Conservation (phyloP, 2,113 vertebrate species). For the Phrynocephalus versicolor region DNA sequence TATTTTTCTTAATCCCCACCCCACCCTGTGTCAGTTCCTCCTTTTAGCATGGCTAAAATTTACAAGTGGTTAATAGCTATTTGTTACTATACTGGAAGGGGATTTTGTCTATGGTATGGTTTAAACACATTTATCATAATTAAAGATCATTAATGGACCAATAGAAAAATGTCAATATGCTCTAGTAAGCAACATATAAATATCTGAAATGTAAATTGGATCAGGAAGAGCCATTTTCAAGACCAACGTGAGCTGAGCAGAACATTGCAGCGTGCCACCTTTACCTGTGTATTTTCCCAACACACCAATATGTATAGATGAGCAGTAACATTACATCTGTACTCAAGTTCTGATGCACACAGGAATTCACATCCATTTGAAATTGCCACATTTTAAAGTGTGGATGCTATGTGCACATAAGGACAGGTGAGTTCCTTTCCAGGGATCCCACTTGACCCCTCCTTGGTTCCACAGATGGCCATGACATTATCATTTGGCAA, state of each 20-base stretch:
- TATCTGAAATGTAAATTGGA: slow-evolving; percentile 16
- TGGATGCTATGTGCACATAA: too few species aligned
- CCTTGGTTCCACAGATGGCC: too few species aligned
- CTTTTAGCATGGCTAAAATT: neutral
- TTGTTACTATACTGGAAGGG: neutral
- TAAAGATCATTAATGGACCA: slow-evolving; percentile 26
- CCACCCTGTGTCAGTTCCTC: too few species aligned
- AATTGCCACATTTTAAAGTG: too few species aligned
- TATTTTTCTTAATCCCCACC: neutral
- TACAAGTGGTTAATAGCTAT: neutral
- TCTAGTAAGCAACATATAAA: neutral
- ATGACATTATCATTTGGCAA: too few species aligned
- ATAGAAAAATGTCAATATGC: slow-evolving; percentile 29
- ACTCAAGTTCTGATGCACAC: neutral
- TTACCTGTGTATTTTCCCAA: neutral
- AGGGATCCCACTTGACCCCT: too few species aligned
- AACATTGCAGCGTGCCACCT: neutral
- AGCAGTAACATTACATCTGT: neutral
- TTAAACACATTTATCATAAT: slow-evolving; percentile 27
- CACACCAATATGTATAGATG: neutral
- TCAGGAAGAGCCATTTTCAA: neutral
- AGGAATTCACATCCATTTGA: too few species aligned
- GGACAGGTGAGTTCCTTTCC: too few species aligned
- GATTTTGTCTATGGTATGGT: slow-evolving; percentile 6
- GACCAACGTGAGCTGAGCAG: fast-evolving